A percentile compares a stretch with the other conserved stretches of the same genome.
Evolutionary conservation across 2,888 invertebrate species (phyloP).

Genomic region (Seira musarum): DNA sequence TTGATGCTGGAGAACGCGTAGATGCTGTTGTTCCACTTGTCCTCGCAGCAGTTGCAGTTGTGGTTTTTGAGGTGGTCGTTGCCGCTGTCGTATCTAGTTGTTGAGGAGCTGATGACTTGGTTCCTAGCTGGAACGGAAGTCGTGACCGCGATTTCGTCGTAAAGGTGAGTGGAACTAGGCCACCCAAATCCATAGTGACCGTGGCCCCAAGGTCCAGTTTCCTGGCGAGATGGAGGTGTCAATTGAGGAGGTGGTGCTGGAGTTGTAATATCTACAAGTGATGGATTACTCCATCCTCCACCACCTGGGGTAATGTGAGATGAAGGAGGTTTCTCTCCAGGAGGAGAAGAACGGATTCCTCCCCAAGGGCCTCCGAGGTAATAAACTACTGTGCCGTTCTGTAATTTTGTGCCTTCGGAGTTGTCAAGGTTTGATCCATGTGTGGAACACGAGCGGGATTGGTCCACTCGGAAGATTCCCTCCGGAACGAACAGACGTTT

Average conservation of each 20-base stretch:
- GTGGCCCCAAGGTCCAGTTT: slow-evolving; percentile 30
- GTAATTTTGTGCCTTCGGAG: slow-evolving; percentile 20
- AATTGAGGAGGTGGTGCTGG: slow-evolving; percentile 6
- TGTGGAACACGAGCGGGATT: slow-evolving; percentile 31
- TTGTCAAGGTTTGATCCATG: slow-evolving; percentile 38
- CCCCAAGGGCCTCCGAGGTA: slow-evolving; percentile 46
- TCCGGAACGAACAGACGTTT: slow-evolving; percentile 17
- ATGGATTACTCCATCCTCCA: slow-evolving; percentile 22
- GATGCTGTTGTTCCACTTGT: neutral
- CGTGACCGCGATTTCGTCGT: slow-evolving; percentile 20
- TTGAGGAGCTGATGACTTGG: no score
- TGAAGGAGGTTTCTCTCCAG: neutral
- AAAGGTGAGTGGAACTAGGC: slow-evolving; percentile 25
- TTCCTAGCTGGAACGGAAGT: slow-evolving; percentile 27
- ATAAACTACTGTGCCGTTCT: slow-evolving; percentile 49
- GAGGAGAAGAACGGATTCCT: slow-evolving; percentile 32
- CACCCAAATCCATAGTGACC: slow-evolving; percentile 30
- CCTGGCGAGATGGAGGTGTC: slow-evolving; percentile 24
- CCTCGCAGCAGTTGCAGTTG: neutral
- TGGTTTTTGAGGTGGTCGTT: neutral
- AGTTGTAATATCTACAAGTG: neutral
- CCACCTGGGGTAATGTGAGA: neutral
- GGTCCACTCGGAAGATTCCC: slow-evolving; percentile 18
- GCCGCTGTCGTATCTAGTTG: slow-evolving; percentile 10
- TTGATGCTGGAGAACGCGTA: no score